phyloP scores from a whole-genome alignment of 2,113 vertebrate genomes.

The Caranx ignobilis region DNA sequence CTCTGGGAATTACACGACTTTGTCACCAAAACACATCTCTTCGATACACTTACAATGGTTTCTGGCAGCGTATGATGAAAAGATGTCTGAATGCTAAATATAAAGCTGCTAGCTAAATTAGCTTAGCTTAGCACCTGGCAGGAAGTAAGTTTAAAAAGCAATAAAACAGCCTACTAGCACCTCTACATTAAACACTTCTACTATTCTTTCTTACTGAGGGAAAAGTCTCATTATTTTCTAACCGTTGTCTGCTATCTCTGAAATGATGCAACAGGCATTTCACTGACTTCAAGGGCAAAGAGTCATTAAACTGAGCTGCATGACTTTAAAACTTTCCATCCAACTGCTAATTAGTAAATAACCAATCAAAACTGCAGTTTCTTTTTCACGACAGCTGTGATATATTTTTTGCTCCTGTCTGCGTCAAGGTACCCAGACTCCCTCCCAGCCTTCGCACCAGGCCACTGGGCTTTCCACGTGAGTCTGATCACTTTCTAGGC shows the following conservation, averaged over 20 bases:
- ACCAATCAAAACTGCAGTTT: not conserved
- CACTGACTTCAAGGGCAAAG: not conserved
- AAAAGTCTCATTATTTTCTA: conserved; percentile 1
- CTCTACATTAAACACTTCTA: no score
- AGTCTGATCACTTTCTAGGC: conserved; percentile 72
- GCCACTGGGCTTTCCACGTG: conserved; percentile 39
- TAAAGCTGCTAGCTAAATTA: no score
- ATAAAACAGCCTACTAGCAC: no score
- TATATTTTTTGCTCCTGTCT: conserved; percentile 34
- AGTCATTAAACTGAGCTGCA: conserved; percentile 23
- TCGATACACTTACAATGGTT: no score
- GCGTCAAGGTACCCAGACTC: conserved; percentile 40
- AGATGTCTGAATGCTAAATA: no score
- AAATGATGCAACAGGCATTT: conserved; percentile 29
- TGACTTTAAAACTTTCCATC: conserved; percentile 14
- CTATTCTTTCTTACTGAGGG: not conserved
- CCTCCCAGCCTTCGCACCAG: conserved; percentile 29
- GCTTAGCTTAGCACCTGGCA: no score
- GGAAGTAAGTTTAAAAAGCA: no score
- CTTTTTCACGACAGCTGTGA: conserved; percentile 29
- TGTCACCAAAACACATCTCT: no score
- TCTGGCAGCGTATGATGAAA: no score
- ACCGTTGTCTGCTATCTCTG: not conserved
- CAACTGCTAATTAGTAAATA: not conserved
- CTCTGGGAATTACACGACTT: no score